Evolutionary conservation across 1,140 invertebrate genomes (phyloP).

Genomic region (Reticulitermes speratus): DNA sequence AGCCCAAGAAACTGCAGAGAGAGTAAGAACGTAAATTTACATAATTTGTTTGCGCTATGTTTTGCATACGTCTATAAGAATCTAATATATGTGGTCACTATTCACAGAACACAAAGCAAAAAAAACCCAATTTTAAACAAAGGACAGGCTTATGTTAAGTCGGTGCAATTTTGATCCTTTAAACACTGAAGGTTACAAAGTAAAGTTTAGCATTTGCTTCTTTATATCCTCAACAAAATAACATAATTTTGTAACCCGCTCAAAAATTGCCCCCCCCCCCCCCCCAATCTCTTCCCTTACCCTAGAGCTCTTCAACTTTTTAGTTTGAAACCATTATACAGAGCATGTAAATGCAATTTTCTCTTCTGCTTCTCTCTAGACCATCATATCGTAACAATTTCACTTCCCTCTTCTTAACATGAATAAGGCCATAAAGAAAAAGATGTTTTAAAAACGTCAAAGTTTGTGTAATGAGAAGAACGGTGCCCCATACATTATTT

Average conservation of each 20-base stretch:
- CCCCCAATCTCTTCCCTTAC: not conserved
- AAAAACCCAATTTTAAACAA: not conserved
- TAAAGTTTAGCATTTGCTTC: not conserved
- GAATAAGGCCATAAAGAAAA: slow-evolving; percentile 10
- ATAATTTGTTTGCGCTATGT: not conserved
- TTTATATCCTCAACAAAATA: not conserved
- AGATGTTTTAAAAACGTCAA: not conserved
- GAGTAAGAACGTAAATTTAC: not conserved
- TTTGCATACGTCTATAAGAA: not conserved
- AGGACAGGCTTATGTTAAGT: not conserved
- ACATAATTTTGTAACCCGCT: slow-evolving; percentile 7
- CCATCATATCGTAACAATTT: not conserved
- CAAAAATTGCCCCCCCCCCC: not conserved
- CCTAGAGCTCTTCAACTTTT: not conserved
- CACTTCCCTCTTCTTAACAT: not conserved
- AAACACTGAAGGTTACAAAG: not conserved
- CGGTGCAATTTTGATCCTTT: not conserved
- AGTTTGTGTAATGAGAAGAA: not conserved
- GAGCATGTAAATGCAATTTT: not conserved
- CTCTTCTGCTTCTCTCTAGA: not conserved
- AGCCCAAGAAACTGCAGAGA: not conserved
- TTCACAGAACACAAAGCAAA: not conserved
- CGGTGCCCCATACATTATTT: not conserved
- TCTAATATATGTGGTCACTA: not conserved
- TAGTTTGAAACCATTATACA: not conserved